Evolutionary conservation across 92 coral and sea anemone genomes (phyloP), one percentile per base, ranked within the genome.

Genomic region (Umimayanthus kanabou): DNA sequence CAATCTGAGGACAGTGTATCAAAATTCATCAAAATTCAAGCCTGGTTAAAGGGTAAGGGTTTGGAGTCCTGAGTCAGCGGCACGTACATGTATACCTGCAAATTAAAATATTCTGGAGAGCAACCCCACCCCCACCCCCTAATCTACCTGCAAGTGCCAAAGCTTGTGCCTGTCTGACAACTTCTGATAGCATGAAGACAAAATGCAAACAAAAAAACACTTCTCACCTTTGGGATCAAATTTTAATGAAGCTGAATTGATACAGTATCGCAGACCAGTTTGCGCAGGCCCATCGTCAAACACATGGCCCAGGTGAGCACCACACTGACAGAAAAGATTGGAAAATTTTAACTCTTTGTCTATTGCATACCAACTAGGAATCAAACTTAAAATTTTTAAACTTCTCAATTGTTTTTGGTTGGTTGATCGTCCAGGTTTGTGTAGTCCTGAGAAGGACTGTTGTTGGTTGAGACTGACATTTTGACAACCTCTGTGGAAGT

Each of bases 291-390:
- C 99, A 91, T 97, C 99, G 33, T 88, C 84, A 95, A 97, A 97
- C 82, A 97, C 89, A 74, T 97, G 99, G 25, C 99, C 99, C 29
- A 97, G 88, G 88, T 97, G 99, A 13, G 99, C 99, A 25, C 99
- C 99, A 84, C 99, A 97, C 99, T 97, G 76, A 29, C 79, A 90
- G 66, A 86, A 81, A 85, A 26, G 18, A 18, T 15, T 50, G 37
- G 40, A 45, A 55, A 28, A 33, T 22, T 2, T 64, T 18, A 29
- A 13, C 0, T 15, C 20, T 5, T 50, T 50, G 16, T 50, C 57
- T 13, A 0, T 2, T 74, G 2, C 40, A n/a, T 33, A 47, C 37
- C 58, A 47, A 11, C 2, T 33, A n/a, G n/a, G n/a, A n/a, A 22
- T 18, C 18, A 61, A 4, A n/a, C 0, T 14, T 18, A 14, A 5